Evolutionary conservation across 2,797 vertebrate genomes (phyloP), one percentile per base, ranked within the genome.

Genomic region (Mormyrus proboscirostris): DNA sequence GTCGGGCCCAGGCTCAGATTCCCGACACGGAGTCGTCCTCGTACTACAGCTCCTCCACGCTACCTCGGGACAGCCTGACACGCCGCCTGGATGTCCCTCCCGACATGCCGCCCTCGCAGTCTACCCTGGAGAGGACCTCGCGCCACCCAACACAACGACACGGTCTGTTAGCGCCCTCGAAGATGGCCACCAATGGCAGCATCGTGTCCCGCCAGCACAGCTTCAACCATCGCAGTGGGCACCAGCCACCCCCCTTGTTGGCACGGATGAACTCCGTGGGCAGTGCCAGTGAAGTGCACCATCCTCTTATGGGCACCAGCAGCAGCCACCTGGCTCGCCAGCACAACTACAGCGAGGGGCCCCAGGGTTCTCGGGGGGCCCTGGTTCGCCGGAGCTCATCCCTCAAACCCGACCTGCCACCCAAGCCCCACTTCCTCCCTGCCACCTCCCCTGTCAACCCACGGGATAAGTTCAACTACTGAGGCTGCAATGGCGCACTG

Each of bases 331-430:
- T 97, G 86, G 95, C 95, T 0, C 94, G 96, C 1, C 96, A 97
- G 90, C 96, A 96, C 93, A 96, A 96, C n/a, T 96, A 96, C 94
- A 96, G 93, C 9, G 95, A 95, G 6, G 94, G 93, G 7, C 94
- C 93, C 0, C 93, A 91, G 0, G 79, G 41, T 1, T 95, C 94
- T 69, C 93, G 95, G 33, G 92, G 93, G 0, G 94, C 95, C 0
- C 50, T 95, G 51, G 90, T 96, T 29, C 95, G 96, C 59, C 94
- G 97, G 22, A 95, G 96, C 0, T 93, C 93, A 2, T 94, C 96
- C 0, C 93, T 97, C 44, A 97, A 96, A 92, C 95, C 96, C 0
- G 94, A 95, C 12, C 51, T 94, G 19, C 94, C 95, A 0, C 94
- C 96, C 0, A 96, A 96, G 91, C 92, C 95, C 0, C 91, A 95